Evolutionary conservation across 2,888 invertebrate genomes (phyloP), one percentile per base, ranked within the genome.

Genomic region (Oxyteleia sp.): DNA sequence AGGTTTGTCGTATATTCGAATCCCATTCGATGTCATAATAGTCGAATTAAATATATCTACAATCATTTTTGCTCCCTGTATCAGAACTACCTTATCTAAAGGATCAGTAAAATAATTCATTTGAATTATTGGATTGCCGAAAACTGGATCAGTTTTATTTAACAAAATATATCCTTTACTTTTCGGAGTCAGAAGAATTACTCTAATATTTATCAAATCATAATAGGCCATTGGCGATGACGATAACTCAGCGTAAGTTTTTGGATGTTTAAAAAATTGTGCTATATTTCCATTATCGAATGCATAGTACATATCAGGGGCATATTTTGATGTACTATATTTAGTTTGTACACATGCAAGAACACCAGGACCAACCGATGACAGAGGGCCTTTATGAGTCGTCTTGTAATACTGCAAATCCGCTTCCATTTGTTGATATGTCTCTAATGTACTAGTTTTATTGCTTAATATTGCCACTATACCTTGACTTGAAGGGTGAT

Each of bases 1-100:
- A 0, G 96, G 96, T 61, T 96, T 96, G 49, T 94, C 95, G 86
- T 97, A 96, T 0, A 97, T 96, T 35, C 96, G 94, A 0, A 97
- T 96, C 0, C 96, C 96, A 90, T 96, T 97, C 51, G 95, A 94
- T 89, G 96, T 96, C 90, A 97, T 97, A 0, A 97, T 96, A 4
- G 95, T 94, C 0, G 97, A 96, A 79, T 95, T 95, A 0, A 97
- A 96, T 20, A 97, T 94, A 81, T 38, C 29, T 0, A 35, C n/a
- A n/a, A 7, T n/a, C n/a, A 95, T 95, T 84, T 95, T 94, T 26
- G 95, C 93, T 0, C 95, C 96, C 87, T 95, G 94, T 13, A 96
- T 92, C 86, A 96, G 94, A 10, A 94, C 94, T 55, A 95, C 93
- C 4, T 96, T 85, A 89, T 97, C 97, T 59, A 95, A 94, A 86